These are phyloP conservation scores for Drosophila leontia DNA, from an alignment of 1,140 invertebrate genomes.

Conservation along the genomic window DNA sequence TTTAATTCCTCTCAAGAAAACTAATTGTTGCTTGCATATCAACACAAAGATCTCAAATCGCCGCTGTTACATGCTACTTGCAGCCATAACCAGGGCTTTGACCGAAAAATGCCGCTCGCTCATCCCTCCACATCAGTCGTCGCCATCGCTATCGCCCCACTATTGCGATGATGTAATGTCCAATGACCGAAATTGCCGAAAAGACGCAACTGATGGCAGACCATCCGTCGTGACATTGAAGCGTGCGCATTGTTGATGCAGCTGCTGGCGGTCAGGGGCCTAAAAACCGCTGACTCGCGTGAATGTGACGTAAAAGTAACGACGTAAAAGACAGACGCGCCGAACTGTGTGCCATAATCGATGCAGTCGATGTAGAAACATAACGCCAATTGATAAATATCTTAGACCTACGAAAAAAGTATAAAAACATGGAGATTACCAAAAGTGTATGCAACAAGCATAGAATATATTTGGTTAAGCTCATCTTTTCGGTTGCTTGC, in stretches of 20 bases:
- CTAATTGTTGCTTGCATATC: constrained; percentile 70
- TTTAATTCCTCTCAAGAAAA: constrained; percentile 42
- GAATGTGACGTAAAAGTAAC: not conserved
- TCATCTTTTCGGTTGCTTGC: no score
- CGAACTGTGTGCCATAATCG: not conserved
- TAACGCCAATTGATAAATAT: not conserved
- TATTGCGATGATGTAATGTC: constrained; percentile 63
- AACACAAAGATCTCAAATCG: constrained; percentile 35
- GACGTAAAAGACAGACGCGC: not conserved
- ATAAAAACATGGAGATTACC: not conserved
- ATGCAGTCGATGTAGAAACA: constrained; percentile 2
- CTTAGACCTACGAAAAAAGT: not conserved
- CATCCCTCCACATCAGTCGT: constrained; percentile 18
- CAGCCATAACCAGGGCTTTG: constrained; percentile 28
- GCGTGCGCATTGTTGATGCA: constrained; percentile 32
- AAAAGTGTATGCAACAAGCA: not conserved
- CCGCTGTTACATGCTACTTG: constrained; percentile 15
- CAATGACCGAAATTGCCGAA: constrained; percentile 61
- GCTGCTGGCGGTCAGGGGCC: constrained; percentile 24
- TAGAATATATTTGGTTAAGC: no score
- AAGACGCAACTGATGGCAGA: constrained; percentile 45
- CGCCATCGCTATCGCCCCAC: constrained; percentile 19
- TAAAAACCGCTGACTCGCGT: not conserved
- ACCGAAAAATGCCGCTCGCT: constrained; percentile 30
- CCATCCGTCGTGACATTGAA: constrained; percentile 39